A percentile compares a stretch with the other conserved stretches of the same genome.
Evolutionary conservation across 2,888 invertebrate species (phyloP).

Genomic region (Cancer borealis): DNA sequence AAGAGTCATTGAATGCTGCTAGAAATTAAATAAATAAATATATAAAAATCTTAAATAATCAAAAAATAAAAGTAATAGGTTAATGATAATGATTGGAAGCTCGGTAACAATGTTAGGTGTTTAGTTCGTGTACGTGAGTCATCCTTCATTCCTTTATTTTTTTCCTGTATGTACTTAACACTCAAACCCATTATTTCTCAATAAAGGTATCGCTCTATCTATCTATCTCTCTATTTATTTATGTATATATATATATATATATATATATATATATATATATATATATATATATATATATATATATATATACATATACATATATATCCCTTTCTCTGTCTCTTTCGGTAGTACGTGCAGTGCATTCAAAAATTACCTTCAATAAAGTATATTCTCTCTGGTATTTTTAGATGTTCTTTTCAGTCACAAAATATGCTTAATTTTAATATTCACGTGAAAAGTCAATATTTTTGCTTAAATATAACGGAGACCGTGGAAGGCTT

Average conservation of each 20-base stretch:
- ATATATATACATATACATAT: background rate
- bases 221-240: background rate
- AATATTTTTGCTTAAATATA: constrained; percentile 22
- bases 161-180: background rate
- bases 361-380: background rate
- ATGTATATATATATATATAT: background rate
- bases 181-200: background rate
- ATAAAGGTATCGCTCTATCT: background rate
- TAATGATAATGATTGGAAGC: no score
- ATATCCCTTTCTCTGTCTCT: background rate
- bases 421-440: background rate
- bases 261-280: background rate
- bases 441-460: constrained; percentile 29
- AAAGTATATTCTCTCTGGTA: background rate
- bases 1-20: no score
- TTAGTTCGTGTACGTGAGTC: background rate
- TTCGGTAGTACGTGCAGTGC: background rate
- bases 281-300: background rate
- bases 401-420: background rate
- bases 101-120: background rate
- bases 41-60: no score
- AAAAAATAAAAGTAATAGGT: no score
- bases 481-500: constrained; percentile 10
- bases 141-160: background rate
- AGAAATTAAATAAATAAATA: no score